A percentile compares a stretch with the other conserved stretches of the same genome.
Conservation (phyloP, 2,113 vertebrate genomes). For the Picathartes gymnocephalus region DNA sequence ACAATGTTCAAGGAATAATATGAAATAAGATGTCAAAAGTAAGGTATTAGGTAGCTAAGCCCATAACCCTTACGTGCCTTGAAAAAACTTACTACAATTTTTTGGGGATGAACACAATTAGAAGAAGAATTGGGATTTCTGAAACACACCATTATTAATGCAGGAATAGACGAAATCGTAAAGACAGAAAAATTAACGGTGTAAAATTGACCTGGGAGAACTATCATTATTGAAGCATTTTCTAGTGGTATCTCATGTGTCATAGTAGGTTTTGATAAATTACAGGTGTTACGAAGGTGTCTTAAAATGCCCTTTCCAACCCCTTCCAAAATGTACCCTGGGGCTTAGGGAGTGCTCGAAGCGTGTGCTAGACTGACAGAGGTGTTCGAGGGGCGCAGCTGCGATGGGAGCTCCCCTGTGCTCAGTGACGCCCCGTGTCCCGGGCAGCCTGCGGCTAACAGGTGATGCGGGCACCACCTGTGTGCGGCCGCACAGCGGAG, state of each 20-base stretch:
- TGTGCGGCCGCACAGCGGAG: neutral
- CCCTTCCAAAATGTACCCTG: neutral
- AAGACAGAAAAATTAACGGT: neutral
- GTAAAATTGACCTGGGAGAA: neutral
- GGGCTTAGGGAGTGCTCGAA: neutral
- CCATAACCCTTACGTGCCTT: neutral
- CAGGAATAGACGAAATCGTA: neutral
- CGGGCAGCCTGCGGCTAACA: neutral
- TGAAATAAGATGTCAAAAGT: neutral
- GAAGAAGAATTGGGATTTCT: neutral
- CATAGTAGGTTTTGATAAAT: neutral
- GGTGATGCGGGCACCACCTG: neutral
- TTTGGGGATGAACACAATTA: neutral
- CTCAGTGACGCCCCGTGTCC: accelerated
- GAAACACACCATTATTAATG: neutral
- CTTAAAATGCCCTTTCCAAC: neutral
- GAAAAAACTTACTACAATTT: neutral
- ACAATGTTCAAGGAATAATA: neutral
- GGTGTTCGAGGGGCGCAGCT: neutral
- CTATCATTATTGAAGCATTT: neutral
- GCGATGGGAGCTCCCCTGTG: accelerated
- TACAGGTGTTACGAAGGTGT: neutral
- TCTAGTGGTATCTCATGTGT: neutral
- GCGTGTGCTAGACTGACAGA: neutral
- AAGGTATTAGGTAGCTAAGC: neutral